Conservation (phyloP, 2,888 invertebrate genomes). For the Tolmerus cingulatus region DNA sequence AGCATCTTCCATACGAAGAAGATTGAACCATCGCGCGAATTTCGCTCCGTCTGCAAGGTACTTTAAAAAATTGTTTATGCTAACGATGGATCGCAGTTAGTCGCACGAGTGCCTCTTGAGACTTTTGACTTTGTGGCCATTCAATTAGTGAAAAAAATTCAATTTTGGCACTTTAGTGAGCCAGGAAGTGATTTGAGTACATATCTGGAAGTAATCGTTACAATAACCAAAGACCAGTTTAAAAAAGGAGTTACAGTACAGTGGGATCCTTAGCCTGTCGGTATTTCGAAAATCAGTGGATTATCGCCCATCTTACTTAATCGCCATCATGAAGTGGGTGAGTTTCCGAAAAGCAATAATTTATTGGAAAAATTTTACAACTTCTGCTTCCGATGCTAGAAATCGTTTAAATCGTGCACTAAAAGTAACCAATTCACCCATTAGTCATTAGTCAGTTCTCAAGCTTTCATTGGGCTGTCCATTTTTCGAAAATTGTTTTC, state of each 20-base stretch:
- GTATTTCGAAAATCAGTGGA: neutral
- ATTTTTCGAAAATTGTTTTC: neutral
- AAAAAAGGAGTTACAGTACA: neutral
- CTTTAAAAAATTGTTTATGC: neutral
- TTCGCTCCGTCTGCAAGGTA: neutral
- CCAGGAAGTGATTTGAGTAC: neutral
- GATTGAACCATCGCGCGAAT: conserved; percentile 17
- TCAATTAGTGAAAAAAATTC: neutral
- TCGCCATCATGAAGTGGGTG: conserved; percentile 12
- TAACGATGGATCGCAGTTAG: neutral
- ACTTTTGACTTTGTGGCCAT: neutral
- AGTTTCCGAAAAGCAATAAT: neutral
- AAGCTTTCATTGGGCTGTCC: neutral
- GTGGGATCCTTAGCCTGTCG: neutral
- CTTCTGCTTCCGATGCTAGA: neutral
- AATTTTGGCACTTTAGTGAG: neutral
- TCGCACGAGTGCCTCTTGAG: neutral
- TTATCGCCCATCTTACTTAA: neutral
- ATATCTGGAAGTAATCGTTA: neutral
- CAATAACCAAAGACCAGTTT: neutral
- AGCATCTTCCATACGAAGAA: conserved; percentile 23
- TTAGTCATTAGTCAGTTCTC: neutral
- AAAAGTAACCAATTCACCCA: neutral
- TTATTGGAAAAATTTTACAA: neutral
- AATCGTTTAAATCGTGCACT: neutral